Evolutionary conservation across 2,797 vertebrate genomes (phyloP).

Genomic region (Cyclura pinguis): DNA sequence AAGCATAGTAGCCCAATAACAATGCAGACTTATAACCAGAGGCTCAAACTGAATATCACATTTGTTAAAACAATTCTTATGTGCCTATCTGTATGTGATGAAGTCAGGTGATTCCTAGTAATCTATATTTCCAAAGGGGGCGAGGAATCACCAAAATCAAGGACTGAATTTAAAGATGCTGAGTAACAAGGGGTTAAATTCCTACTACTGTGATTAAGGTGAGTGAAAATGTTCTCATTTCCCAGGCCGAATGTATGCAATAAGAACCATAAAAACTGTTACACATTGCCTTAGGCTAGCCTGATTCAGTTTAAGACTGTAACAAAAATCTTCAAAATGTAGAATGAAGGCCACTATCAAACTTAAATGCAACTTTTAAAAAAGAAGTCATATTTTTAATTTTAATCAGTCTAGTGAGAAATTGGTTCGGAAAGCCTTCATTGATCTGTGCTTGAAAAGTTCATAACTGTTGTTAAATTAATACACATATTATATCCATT

Average conservation of each 20-base stretch:
- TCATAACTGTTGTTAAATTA: constrained; percentile 51
- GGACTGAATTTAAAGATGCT: not conserved
- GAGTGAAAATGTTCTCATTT: constrained; percentile 53
- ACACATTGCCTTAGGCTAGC: constrained; percentile 54
- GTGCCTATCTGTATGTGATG: not conserved
- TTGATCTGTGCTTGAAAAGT: constrained; percentile 38
- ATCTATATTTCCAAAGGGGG: not conserved
- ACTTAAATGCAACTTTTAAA: constrained; percentile 46
- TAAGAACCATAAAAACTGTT: constrained; percentile 61
- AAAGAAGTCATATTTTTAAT: constrained; percentile 26
- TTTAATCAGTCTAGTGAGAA: constrained; percentile 39
- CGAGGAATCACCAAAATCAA: constrained; percentile 15
- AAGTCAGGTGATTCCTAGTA: fast-evolving
- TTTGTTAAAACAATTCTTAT: not conserved
- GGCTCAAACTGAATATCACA: fast-evolving
- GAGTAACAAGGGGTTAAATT: constrained; percentile 38
- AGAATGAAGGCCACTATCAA: constrained; percentile 33
- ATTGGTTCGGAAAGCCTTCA: constrained; percentile 44
- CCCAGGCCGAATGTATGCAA: constrained; percentile 53
- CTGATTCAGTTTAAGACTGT: constrained; percentile 58
- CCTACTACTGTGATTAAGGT: constrained; percentile 41
- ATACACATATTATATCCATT: constrained; percentile 33
- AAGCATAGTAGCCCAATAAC: not conserved
- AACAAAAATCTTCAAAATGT: constrained; percentile 50
- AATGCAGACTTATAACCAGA: not conserved